These are phyloP conservation scores for Sus cebifrons DNA, from an alignment of 2,797 vertebrate species.

Conservation along the genomic window DNA sequence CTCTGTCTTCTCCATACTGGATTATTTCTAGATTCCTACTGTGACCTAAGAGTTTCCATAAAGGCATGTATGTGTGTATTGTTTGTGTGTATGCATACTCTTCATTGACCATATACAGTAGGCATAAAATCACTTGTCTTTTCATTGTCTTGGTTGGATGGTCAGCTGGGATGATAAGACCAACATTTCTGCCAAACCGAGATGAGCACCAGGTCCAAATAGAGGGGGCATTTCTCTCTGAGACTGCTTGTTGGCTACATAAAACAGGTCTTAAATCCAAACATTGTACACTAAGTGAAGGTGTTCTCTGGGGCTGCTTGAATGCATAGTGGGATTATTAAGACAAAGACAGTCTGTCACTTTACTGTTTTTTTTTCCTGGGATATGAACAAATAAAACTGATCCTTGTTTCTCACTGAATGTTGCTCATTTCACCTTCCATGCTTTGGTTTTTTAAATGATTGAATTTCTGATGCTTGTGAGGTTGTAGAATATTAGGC, in stretches of 20 bases:
- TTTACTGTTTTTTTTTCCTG: slow-evolving; percentile 33
- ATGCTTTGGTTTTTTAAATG: slow-evolving; percentile 57
- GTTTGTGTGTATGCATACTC: neutral
- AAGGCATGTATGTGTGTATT: neutral
- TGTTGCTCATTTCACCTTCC: slow-evolving; percentile 47
- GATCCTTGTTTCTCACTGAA: neutral
- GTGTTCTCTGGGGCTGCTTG: neutral
- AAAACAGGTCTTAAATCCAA: slow-evolving; percentile 51
- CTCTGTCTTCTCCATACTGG: neutral
- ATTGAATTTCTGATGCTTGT: neutral
- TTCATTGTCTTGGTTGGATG: slow-evolving; percentile 36
- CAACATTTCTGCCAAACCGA: slow-evolving; percentile 3
- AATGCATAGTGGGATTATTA: slow-evolving; percentile 39
- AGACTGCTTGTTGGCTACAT: neutral
- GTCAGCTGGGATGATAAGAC: neutral
- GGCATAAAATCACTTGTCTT: neutral
- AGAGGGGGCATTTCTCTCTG: neutral
- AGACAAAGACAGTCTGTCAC: slow-evolving; percentile 3
- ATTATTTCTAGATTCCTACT: slow-evolving; percentile 67
- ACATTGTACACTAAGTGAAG: neutral
- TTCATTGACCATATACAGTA: neutral
- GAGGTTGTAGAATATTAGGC: slow-evolving; percentile 1
- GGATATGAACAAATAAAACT: slow-evolving; percentile 37
- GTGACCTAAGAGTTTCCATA: slow-evolving; percentile 42
- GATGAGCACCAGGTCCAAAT: neutral